These are phyloP conservation scores for Apeira syringaria DNA, from an alignment of 2,888 invertebrate genomes.

Conservation along the genomic window DNA sequence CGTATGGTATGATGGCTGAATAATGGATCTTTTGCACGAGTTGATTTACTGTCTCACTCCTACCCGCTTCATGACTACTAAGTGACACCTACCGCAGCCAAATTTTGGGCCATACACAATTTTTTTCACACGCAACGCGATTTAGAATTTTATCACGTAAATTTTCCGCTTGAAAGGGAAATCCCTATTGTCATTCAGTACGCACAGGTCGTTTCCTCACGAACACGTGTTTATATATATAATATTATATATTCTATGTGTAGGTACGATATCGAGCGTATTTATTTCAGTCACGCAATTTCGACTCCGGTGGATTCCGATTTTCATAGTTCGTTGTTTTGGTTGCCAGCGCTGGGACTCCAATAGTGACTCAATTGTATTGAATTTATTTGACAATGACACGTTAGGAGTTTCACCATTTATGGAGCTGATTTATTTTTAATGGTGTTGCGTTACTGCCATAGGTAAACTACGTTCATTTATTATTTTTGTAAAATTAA, in stretches of 20 bases:
- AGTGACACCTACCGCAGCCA: slow-evolving; percentile 80
- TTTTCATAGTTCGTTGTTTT: slow-evolving; percentile 53
- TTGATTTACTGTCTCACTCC: slow-evolving; percentile 72
- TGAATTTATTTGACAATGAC: slow-evolving; percentile 56
- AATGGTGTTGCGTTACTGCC: slow-evolving; percentile 33
- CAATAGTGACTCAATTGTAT: slow-evolving; percentile 59
- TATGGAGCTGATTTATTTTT: slow-evolving; percentile 43
- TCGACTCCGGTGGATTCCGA: slow-evolving; percentile 56
- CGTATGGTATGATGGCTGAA: slow-evolving; percentile 17
- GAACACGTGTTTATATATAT: slow-evolving; percentile 77
- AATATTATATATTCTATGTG: slow-evolving; percentile 53
- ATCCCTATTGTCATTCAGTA: slow-evolving; percentile 77
- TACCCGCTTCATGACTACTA: slow-evolving; percentile 70
- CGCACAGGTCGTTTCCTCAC: slow-evolving; percentile 71
- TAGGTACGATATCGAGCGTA: slow-evolving; percentile 60
- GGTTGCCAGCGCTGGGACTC: slow-evolving; percentile 42
- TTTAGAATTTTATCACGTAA: slow-evolving; percentile 82
- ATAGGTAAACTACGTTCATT: too few relatives aligned
- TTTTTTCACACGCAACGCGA: slow-evolving; percentile 80
- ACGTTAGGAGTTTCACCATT: slow-evolving; percentile 50
- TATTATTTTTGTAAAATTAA: too few relatives aligned
- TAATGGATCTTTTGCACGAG: slow-evolving; percentile 78
- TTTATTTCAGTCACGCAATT: slow-evolving; percentile 80
- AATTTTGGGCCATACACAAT: slow-evolving; percentile 63
- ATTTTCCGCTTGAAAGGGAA: slow-evolving; percentile 82